Evolutionary conservation across 53 echinoderm and acorn worm species (phyloP), one percentile per base, ranked within the genome.

Genomic region (Echinarachnius parma): DNA sequence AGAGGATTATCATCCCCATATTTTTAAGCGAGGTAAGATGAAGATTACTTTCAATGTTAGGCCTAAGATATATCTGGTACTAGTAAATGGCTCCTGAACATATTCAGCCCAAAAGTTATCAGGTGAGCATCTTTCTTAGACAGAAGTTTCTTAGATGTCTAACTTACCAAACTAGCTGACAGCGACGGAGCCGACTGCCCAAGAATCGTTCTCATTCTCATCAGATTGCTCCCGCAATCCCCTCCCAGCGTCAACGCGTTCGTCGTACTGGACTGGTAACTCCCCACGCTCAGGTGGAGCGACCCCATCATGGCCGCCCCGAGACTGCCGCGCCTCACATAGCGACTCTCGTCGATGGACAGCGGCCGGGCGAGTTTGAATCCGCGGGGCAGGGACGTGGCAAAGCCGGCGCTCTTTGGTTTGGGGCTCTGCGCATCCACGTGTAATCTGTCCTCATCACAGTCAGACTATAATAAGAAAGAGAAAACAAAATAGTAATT

Each of bases 141-240:
- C n/a, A n/a, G n/a, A n/a, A n/a, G n/a, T n/a, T n/a, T n/a, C n/a
- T n/a, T n/a, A n/a, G n/a, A n/a, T n/a, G 13, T 39, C 4, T 13
- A 49, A 52, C 83, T 92, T 70, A 98, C 98, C 86, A 98, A 42
- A 75, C 88, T 98, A 30, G 98, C 91, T 47, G 91, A 82, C 28
- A 98, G 59, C 14, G 98, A 98, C 14, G 98, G 98, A 1, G 98
- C 98, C 11, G 98, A 98, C 48, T 98, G 98, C 2, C 98, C 98
- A 4, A 98, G 81, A 30, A 98, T 60, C 28, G 92, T 91, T 22
- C 98, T 59, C 58, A 98, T 86, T 56, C 98, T 56, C 33, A 85
- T 86, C 7, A 98, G 75, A 39, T 98, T 98, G 18, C 74, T 72
- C 3, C 74, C 56, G 29, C 91, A 82, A 0, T 88, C 84, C 53